Percentiles rank a stretch among this genome's conserved stretches.
These are phyloP conservation scores for Cinara cedri DNA, from an alignment of 2,888 invertebrate genomes.

Conservation along the genomic window DNA sequence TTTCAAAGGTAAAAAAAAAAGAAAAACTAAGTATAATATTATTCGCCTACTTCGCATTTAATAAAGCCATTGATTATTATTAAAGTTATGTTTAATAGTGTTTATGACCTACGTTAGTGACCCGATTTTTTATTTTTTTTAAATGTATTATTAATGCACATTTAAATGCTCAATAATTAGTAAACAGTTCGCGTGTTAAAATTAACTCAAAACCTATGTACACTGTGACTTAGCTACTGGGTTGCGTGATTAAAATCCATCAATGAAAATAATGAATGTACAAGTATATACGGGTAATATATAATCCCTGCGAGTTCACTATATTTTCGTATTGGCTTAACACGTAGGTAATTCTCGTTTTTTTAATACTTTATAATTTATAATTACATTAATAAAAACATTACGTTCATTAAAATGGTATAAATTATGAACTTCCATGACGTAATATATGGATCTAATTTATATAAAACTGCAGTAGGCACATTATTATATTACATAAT, in stretches of 20 bases:
- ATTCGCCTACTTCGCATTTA: conserved; percentile 26
- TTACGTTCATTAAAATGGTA: not conserved
- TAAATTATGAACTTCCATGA: not conserved
- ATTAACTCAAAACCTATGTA: conserved; percentile 42
- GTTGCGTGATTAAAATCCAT: conserved; percentile 37
- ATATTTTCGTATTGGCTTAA: conserved; percentile 17
- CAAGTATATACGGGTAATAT: not conserved
- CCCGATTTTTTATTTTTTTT: conserved; percentile 27
- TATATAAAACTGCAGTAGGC: no score
- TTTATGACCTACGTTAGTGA: conserved; percentile 46
- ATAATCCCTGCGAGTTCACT: conserved; percentile 14
- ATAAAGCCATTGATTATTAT: conserved; percentile 52
- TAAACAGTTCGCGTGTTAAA: conserved; percentile 43
- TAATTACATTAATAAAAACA: conserved; percentile 23
- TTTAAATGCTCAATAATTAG: conserved; percentile 55
- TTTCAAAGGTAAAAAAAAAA: conserved; percentile 19
- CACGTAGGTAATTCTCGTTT: conserved; percentile 40
- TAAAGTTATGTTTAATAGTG: conserved; percentile 38
- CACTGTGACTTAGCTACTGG: not conserved
- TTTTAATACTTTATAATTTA: conserved; percentile 31
- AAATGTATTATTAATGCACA: conserved; percentile 43
- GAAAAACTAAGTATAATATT: not conserved
- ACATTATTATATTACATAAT: no score
- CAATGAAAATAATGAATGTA: not conserved
- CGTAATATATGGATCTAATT: not conserved